These are phyloP conservation scores for Folsomia candida DNA, from an alignment of 2,888 invertebrate species.

Conservation along the genomic window DNA sequence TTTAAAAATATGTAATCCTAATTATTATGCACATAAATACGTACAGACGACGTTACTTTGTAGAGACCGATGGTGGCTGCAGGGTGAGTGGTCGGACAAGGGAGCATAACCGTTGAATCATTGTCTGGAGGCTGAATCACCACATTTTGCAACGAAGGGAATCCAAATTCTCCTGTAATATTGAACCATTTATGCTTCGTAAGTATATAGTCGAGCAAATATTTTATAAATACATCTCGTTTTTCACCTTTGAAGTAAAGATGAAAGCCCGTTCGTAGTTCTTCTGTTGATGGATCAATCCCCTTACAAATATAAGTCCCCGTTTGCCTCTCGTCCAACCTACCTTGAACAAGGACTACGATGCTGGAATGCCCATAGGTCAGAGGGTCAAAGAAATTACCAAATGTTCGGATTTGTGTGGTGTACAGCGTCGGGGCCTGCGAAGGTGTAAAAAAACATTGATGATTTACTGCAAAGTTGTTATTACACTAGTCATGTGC, in stretches of 20 bases:
- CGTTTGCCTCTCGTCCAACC: slow-evolving; percentile 47
- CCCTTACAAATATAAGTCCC: slow-evolving; percentile 46
- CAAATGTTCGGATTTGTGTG: slow-evolving; percentile 39
- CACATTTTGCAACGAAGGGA: slow-evolving; percentile 40
- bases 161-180: slow-evolving; percentile 46
- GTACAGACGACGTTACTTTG: slow-evolving; percentile 41
- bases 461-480: neutral
- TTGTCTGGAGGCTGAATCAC: slow-evolving; percentile 36
- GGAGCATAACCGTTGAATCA: slow-evolving; percentile 36
- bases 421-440: slow-evolving; percentile 43
- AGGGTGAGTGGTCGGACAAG: slow-evolving; percentile 45
- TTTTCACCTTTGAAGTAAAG: slow-evolving; percentile 43
- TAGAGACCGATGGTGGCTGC: slow-evolving; percentile 35
- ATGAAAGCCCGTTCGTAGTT: slow-evolving; percentile 38
- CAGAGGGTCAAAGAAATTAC: slow-evolving; percentile 33
- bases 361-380: slow-evolving; percentile 45
- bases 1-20: neutral
- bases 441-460: neutral
- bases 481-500: too few species aligned
- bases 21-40: neutral
- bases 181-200: neutral
- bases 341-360: slow-evolving; percentile 46
- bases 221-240: slow-evolving; percentile 1
- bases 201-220: neutral
- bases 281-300: slow-evolving; percentile 26